Conservation (phyloP, 2,113 vertebrate genomes). For the Narcine bancroftii region DNA sequence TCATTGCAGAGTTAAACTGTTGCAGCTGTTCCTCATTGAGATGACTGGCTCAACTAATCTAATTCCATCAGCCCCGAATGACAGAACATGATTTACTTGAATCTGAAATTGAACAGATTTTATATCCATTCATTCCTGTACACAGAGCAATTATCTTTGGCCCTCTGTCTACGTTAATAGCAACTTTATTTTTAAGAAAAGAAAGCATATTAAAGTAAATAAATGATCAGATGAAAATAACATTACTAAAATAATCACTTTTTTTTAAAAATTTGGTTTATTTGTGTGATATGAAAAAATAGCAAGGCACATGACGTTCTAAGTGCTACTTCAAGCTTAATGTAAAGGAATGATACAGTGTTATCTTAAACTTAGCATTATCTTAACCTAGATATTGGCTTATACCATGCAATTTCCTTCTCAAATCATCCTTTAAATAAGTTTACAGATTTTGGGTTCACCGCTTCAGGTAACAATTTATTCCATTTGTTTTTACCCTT, state of each 20-base stretch:
- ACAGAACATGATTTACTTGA: neutral
- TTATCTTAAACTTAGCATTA: neutral
- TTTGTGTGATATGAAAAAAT: neutral
- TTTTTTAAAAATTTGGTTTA: neutral
- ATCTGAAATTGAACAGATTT: neutral
- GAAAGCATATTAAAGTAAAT: no score
- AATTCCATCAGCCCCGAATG: neutral
- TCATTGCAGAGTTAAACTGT: neutral
- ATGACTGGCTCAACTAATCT: neutral
- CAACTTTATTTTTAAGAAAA: no score
- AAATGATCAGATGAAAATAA: no score
- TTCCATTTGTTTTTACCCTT: constrained; percentile 19
- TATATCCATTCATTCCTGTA: neutral
- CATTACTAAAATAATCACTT: no score
- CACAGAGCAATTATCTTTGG: no score
- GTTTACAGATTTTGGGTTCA: neutral
- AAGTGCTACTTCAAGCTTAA: neutral
- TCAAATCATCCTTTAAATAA: neutral
- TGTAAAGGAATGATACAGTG: neutral
- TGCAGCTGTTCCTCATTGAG: neutral
- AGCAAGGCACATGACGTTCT: neutral
- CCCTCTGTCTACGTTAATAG: no score
- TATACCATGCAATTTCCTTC: neutral
- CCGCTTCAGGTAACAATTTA: neutral
- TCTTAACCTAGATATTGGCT: constrained; percentile 23